Evolutionary conservation across 2,797 vertebrate genomes (phyloP).

Genomic region (Zalophus californianus): DNA sequence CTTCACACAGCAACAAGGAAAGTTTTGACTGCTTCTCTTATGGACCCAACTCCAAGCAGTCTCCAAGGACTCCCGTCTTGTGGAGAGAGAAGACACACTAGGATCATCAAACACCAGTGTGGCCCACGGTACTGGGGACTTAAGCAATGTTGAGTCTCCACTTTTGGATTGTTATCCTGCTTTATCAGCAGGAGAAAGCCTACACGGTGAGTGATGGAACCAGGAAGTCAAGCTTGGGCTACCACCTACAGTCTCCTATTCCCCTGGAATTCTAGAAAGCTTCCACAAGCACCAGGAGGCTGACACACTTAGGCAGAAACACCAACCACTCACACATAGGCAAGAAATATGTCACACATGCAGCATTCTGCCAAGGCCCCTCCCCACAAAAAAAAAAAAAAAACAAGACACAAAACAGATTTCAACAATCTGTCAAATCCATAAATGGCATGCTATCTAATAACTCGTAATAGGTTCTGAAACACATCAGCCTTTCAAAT

Average conservation of each 20-base stretch:
- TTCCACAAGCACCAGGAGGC: neutral
- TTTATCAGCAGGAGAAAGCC: neutral
- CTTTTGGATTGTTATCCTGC: neutral
- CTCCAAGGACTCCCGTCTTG: neutral
- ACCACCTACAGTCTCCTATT: neutral
- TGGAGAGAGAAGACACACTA: neutral
- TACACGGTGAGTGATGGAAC: neutral
- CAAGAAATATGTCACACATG: neutral
- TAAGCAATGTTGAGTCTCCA: neutral
- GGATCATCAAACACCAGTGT: neutral
- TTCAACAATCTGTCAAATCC: conserved; percentile 56
- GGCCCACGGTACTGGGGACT: neutral
- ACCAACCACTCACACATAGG: neutral
- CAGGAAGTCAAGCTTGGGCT: neutral
- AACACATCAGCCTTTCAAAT: conserved; percentile 71
- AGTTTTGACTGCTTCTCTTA: neutral
- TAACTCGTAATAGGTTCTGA: conserved; percentile 57
- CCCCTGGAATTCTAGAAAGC: neutral
- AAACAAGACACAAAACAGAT: conserved; percentile 2
- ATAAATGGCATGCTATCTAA: conserved; percentile 37
- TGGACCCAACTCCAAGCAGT: neutral
- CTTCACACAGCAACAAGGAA: neutral
- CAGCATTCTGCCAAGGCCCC: neutral
- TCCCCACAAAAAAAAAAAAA: neutral
- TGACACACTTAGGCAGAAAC: neutral